Base-by-base conservation (phyloP, 37 sponge, comb jelly and placozoan genomes). In the Eunapius fragilis region DNA sequence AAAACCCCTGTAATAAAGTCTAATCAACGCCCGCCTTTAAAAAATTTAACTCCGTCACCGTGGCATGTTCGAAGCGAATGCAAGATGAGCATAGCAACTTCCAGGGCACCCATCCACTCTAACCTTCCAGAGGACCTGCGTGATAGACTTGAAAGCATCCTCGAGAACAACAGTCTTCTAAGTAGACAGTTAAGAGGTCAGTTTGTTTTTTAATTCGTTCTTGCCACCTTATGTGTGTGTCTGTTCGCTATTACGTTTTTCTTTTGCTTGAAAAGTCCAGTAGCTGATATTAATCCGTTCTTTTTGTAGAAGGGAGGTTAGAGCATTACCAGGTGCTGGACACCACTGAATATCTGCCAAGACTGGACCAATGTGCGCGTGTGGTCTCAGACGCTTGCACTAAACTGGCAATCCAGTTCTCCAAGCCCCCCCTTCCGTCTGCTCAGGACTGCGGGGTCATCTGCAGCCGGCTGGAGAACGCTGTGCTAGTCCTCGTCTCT, bases 361-460 rank as follows among this genome's bases (percentile, higher is more conserved):
- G 74, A 36, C 28, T 88, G 34, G 31, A 77, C 1, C 38, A 67
- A 30, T 27, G 67, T 37, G 37, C 76, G n/a, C 77, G 76, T 27
- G 31, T 38, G 6, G 77, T 85, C 33, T 90, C 90, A 24, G 80
- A 78, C 22, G 35, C 35, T 14, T 78, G 81, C 74, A 88, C 88
- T 22, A 92, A 88, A 71, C 31, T 92, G 50, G 82, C 89, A 9
- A 79, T 92, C 17, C 72, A 88, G 67, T 92, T 92, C 68, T 88
- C 89, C 58, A 72, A 70, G 19, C 83, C 80, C 25, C 84, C 91
- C 2, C 31, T 67, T 2, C 90, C 82, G 48, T 75, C 85, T 25
- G 27, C 38, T 23, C 34, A 23, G n/a, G 89, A 89, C 36, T 89
- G 89, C 74, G 80, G 85, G 17, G 38, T 37, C 12, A 25, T 89